Base-by-base conservation (phyloP, 2,113 vertebrate species). In the Rhinogobius similis region DNA sequence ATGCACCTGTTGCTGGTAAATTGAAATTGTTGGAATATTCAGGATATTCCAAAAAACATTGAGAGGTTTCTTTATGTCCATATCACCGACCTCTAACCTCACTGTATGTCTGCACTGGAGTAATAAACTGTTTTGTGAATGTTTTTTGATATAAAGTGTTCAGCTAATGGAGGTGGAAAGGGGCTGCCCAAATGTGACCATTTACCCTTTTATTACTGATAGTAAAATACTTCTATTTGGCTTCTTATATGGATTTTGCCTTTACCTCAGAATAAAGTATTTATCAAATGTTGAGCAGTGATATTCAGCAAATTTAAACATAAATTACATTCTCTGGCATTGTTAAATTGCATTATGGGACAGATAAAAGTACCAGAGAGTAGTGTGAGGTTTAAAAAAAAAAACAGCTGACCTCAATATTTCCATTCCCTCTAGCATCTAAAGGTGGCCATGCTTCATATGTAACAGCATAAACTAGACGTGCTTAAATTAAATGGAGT, bases 401-500 rank as follows among this genome's bases (percentile, higher is more conserved):
- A 65, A 71, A 76, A 76, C 63, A 48, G 29, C 63, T 86, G 72
- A 59, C 69, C 55, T 5, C 62, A 61, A 72, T 73, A 71, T 78
- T 72, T 78, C 9, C 23, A 63, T 65, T 39, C 44, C 65, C 29
- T 38, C 64, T 44, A 67, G 41, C 44, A 72, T 66, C 53, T 21
- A 69, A 72, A 81, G 74, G 73, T 81, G n/a, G 64, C 36, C 7
- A 3, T 77, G 18, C 82, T 39, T 74, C 7, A 29, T 72, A 78
- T 76, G 73, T 36, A n/a, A 64, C 67, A 32, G 32, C 53, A 27
- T 23, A 66, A 86, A 88, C 71, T 75, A 59, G 81, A 84, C 65
- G 70, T 61, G 70, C 38, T 62, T 39, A 84, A 78, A 89, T 79
- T 61, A 79, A 84, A 85, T 55, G 68, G 77, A 78, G 76, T 59